Percentiles rank a stretch among this genome's conserved stretches.
These are phyloP conservation scores for Dendrolimus kikuchii DNA, from an alignment of 1,140 invertebrate species.

Conservation along the genomic window DNA sequence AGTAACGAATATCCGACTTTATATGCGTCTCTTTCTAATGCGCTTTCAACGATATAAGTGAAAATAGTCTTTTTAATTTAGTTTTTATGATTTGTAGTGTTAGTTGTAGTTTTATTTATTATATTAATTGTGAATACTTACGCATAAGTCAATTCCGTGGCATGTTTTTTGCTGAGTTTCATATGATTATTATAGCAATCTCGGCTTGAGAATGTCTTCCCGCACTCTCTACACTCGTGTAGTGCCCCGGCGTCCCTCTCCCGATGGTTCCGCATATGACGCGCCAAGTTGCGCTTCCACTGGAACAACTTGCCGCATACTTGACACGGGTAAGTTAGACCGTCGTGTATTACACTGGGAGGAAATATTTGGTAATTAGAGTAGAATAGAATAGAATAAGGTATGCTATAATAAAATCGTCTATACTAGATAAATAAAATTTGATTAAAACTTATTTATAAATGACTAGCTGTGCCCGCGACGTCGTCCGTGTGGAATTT, in stretches of 20 bases:
- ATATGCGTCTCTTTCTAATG: no score
- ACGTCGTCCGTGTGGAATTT: no score
- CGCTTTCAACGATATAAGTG: no score
- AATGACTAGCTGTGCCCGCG: no score
- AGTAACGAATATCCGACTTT: no score
- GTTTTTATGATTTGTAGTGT: no score
- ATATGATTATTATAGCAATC: slow-evolving; percentile 62
- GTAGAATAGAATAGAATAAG: no score
- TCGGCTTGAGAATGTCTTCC: slow-evolving; percentile 45
- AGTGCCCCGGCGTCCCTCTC: slow-evolving; percentile 34
- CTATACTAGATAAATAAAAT: no score
- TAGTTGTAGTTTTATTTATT: no score
- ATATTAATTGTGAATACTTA: slow-evolving; percentile 20
- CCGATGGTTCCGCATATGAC: slow-evolving; percentile 42
- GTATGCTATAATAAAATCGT: no score
- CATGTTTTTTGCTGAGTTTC: slow-evolving; percentile 52
- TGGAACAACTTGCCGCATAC: slow-evolving; percentile 58
- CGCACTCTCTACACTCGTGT: slow-evolving; percentile 46
- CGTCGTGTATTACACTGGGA: slow-evolving; percentile 52
- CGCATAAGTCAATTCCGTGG: slow-evolving; percentile 31
- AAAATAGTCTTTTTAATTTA: no score
- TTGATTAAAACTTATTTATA: no score
- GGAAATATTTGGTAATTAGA: neutral
- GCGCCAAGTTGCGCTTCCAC: slow-evolving; percentile 55
- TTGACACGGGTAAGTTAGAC: slow-evolving; percentile 45